Evolutionary conservation across 2,113 vertebrate genomes (phyloP), one percentile per base, ranked within the genome.

Genomic region (Chloroceryle aenea): DNA sequence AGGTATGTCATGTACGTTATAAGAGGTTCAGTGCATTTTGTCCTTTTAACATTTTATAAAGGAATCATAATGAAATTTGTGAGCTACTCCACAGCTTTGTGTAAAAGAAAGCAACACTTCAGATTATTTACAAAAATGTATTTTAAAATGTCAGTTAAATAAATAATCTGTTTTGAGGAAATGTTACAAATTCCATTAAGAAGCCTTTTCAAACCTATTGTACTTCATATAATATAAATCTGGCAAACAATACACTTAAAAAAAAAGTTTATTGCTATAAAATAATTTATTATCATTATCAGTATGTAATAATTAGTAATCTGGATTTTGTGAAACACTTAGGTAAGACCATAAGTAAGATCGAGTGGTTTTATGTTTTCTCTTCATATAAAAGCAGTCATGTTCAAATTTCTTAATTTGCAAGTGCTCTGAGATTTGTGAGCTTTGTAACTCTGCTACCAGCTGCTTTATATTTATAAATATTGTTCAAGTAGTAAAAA

Each of bases 31-130:
- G 74, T 90, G 52, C 48, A 87, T 83, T 95, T 86, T 29, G 59
- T 92, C 40, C 52, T 78, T 91, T 89, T 74, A 80, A 79, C 64
- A 86, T 95, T 94, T 90, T 85, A 59, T 87, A 69, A 87, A 55
- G 52, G 30, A 90, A 40, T 25, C 18, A 7, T 86, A 90, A 96
- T 88, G 62, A 94, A 94, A 90, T 74, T 45, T 92, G 26, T 85
- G 55, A 90, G 48, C 25, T 77, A 26, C 59, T 66, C 48, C 11
- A 23, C 8, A 64, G 43, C 7, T 83, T 86, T 71, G 7, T 38
- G 7, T 68, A 68, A 89, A 92, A 82, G 45, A 81, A 87, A 76
- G 36, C 20, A 92, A 45, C 30, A 48, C 3, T 63, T 62, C 18
- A 25, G 26, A 66, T 78, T 80, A 88, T 81, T 90, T 92, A 52